Evolutionary conservation across 2,888 invertebrate genomes (phyloP), one percentile per base, ranked within the genome.

Genomic region (Trypoxylon attenuatum): DNA sequence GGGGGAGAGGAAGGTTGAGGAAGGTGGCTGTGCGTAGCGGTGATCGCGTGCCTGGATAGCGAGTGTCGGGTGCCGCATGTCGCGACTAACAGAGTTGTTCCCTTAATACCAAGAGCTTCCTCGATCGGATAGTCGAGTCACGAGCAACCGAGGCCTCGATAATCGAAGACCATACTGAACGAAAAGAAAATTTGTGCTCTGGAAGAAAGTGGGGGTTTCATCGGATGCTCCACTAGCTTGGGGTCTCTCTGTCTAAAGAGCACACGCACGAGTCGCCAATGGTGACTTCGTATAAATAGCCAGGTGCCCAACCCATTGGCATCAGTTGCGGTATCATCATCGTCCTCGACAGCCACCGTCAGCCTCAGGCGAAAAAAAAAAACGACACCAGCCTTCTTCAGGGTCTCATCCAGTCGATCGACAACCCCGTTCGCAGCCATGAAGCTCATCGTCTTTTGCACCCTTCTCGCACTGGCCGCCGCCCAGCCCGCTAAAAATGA

Each of bases 401-500:
- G 56, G 56, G 63, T 55, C 41, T 21, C 39, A 43, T 4, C 5
- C 49, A 16, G 58, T 42, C 56, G 49, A 43, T 54, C 22, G 51
- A 43, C 27, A 50, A n/a, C 25, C 21, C 29, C 39, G 21, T 6
- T 43, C 5, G 13, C 19, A 43, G 13, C 58, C 50, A 76, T 83
- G 83, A 85, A 82, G 72, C 77, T 82, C 69, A 46, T 84, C 47
- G 69, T 82, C 46, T 67, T 85, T 67, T 83, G 82, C 73, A 89
- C 90, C 75, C 82, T 92, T 69, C 87, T 91, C 69, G 91, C 91
- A 75, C 86, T 91, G 74, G 89, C 89, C 60, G 88, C 89, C 64
- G 90, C 91, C 23, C 91, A 91, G 80, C 91, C 92, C 18, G 89
- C 91, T 42, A 91, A 92, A 81, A 88, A 90, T 66, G 91, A 90